A percentile compares a stretch with the other conserved stretches of the same genome.
Evolutionary conservation across 2,797 vertebrate genomes (phyloP).

Genomic region (Pseudochaenichthys georgianus): DNA sequence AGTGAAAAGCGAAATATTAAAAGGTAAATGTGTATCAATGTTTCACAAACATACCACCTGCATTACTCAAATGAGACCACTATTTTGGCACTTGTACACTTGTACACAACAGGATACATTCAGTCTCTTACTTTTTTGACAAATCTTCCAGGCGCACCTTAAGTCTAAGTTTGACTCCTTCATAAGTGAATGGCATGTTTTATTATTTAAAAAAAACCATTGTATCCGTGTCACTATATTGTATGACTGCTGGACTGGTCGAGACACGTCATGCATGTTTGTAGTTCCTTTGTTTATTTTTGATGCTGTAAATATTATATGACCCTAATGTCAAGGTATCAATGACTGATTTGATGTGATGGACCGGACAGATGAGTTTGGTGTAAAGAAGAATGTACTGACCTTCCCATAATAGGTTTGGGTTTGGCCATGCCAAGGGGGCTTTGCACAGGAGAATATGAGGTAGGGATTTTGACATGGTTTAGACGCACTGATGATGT

Average conservation of each 20-base stretch:
- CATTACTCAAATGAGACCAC: slow-evolving; percentile 66
- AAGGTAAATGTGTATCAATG: slow-evolving; percentile 62
- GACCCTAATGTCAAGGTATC: slow-evolving; percentile 56
- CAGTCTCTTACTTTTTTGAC: slow-evolving; percentile 41
- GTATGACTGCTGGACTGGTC: slow-evolving; percentile 54
- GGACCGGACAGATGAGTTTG: slow-evolving; percentile 53
- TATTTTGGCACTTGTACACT: slow-evolving; percentile 59
- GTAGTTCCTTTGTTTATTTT: slow-evolving; percentile 68
- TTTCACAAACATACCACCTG: slow-evolving; percentile 68
- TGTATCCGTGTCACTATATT: slow-evolving; percentile 53
- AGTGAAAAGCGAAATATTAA: slow-evolving; percentile 65
- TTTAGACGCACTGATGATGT: slow-evolving; percentile 58
- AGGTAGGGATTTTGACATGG: slow-evolving; percentile 54
- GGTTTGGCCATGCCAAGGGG: slow-evolving; percentile 51
- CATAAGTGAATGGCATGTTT: slow-evolving; percentile 53
- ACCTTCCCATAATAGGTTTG: slow-evolving; percentile 57
- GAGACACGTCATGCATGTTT: slow-evolving; percentile 74
- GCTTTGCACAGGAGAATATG: slow-evolving; percentile 59
- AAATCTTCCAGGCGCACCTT: slow-evolving; percentile 48
- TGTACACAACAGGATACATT: slow-evolving; percentile 50
- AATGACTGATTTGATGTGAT: slow-evolving; percentile 54
- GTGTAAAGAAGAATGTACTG: slow-evolving; percentile 72
- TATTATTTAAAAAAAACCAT: slow-evolving; percentile 58
- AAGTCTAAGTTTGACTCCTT: slow-evolving; percentile 53
- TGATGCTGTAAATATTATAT: slow-evolving; percentile 80